A percentile compares a stretch with the other conserved stretches of the same genome.
Evolutionary conservation across 2,797 vertebrate genomes (phyloP).

Genomic region (Austrolebias charrua): DNA sequence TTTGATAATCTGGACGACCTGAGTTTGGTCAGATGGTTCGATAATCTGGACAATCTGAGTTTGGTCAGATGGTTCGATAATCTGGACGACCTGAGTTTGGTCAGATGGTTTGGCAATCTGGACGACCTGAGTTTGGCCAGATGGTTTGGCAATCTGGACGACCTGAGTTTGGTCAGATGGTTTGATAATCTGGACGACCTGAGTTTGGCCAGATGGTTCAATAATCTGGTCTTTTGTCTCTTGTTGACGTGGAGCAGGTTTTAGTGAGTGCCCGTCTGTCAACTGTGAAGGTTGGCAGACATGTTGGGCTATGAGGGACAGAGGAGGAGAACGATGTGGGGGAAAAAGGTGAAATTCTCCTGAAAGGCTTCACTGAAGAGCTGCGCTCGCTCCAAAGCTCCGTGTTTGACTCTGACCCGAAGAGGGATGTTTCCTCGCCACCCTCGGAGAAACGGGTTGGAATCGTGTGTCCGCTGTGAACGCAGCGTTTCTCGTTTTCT

Average conservation of each 20-base stretch:
- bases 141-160: no score
- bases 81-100: no score
- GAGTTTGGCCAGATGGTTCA: no score
- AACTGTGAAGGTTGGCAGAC: conserved; percentile 44
- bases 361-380: conserved; percentile 60
- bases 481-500: conserved; percentile 38
- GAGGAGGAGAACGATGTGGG: no score
- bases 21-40: no score
- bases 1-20: no score
- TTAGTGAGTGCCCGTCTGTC: conserved; percentile 23
- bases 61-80: no score
- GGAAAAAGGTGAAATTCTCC: conserved; percentile 20
- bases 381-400: conserved; percentile 40
- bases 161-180: no score
- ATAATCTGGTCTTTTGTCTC: conserved; percentile 22
- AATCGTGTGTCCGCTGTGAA: conserved; percentile 44
- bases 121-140: no score
- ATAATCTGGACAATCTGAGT: no score
- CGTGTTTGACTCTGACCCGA: conserved; percentile 54
- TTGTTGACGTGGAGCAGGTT: not conserved
- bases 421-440: conserved; percentile 70
- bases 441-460: conserved; percentile 42
- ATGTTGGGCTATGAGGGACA: conserved; percentile 13
- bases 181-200: no score
- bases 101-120: no score